Percentiles rank a stretch among this genome's conserved stretches.
phyloP scores from a whole-genome alignment of 2,797 vertebrate species.

The Macropodus opercularis region DNA sequence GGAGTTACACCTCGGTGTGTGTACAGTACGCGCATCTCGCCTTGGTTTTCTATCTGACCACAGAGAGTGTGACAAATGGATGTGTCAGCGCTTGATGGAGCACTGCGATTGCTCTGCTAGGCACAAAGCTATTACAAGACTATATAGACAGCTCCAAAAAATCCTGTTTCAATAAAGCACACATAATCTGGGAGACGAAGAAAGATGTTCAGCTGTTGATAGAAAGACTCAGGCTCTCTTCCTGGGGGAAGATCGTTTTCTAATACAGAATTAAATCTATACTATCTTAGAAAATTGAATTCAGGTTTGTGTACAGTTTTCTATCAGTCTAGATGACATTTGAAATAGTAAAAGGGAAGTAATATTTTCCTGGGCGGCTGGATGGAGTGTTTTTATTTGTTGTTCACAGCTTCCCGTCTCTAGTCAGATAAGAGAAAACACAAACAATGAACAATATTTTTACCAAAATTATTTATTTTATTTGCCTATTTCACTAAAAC shows the following conservation, averaged over 20 bases:
- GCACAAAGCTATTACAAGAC: constrained; percentile 78
- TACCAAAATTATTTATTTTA: too few species aligned
- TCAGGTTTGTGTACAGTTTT: constrained; percentile 23
- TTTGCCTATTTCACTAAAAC: too few species aligned
- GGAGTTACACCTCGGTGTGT: constrained; percentile 29
- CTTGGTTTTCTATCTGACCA: constrained; percentile 73
- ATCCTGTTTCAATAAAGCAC: constrained; percentile 78
- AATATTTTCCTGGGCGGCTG: not conserved
- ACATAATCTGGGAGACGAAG: constrained; percentile 68
- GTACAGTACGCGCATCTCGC: constrained; percentile 48
- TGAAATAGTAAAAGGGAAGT: not conserved
- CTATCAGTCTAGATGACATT: not conserved
- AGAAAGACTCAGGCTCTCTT: constrained; percentile 31
- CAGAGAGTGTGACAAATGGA: constrained; percentile 78
- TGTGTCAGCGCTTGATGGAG: constrained; percentile 80
- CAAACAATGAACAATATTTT: too few species aligned
- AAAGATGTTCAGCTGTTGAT: constrained; percentile 66
- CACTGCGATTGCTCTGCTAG: constrained; percentile 73
- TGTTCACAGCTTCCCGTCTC: too few species aligned
- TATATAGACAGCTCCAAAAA: constrained; percentile 73
- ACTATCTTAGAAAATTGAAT: constrained; percentile 6
- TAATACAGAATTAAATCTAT: constrained; percentile 18
- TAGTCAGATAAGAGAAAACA: too few species aligned
- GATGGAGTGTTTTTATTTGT: too few species aligned
- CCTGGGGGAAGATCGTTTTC: constrained; percentile 6